These are phyloP conservation scores for Drosophila elegans DNA, from an alignment of 1,140 invertebrate species.

Conservation along the genomic window DNA sequence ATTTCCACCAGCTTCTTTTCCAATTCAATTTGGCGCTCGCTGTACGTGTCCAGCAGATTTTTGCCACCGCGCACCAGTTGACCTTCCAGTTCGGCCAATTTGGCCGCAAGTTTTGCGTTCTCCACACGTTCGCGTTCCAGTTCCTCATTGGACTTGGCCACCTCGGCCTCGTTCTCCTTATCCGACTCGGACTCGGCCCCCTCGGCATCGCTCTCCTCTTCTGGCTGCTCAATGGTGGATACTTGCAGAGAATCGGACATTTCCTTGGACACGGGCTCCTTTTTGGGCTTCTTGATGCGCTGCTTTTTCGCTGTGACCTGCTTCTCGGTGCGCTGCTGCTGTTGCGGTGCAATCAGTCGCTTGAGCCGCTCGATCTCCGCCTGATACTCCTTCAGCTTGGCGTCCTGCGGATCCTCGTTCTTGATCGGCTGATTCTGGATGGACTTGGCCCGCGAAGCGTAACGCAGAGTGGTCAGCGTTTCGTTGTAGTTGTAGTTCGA, in stretches of 20 bases:
- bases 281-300: conserved; percentile 65
- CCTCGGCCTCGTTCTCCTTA: conserved; percentile 85
- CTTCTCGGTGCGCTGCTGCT: conserved; percentile 79
- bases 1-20: conserved; percentile 93
- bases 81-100: conserved; percentile 91
- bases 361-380: conserved; percentile 91
- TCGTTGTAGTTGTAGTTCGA: conserved; percentile 98
- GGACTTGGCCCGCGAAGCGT: conserved; percentile 96
- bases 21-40: conserved; percentile 93
- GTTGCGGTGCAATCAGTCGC: conserved; percentile 85
- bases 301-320: conserved; percentile 57
- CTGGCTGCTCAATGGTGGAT: conserved; percentile 39
- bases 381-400: conserved; percentile 94
- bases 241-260: conserved; percentile 36
- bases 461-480: conserved; percentile 95
- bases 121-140: conserved; percentile 85
- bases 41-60: conserved; percentile 96
- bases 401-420: conserved; percentile 98
- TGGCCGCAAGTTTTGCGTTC: conserved; percentile 85
- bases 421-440: conserved; percentile 98
- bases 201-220: conserved; percentile 87
- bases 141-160: conserved; percentile 84
- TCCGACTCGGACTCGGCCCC: conserved; percentile 86
- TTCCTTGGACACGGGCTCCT: conserved; percentile 30
- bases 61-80: conserved; percentile 94